Percentiles rank a stretch among this genome's conserved stretches.
These are phyloP conservation scores for Adelphocoris suturalis DNA, from an alignment of 2,888 invertebrate species.

Conservation along the genomic window DNA sequence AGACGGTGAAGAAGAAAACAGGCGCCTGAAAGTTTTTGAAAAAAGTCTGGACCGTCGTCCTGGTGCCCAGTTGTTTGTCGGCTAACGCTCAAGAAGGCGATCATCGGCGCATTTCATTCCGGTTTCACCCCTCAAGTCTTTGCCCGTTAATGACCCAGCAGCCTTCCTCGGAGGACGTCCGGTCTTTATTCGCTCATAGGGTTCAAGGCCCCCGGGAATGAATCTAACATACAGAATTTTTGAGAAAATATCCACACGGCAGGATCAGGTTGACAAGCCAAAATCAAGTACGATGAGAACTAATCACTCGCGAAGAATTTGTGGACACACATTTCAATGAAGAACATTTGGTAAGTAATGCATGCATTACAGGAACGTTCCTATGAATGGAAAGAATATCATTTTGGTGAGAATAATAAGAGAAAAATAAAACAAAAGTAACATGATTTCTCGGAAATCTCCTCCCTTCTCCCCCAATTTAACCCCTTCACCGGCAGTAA, in stretches of 20 bases:
- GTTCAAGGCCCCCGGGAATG: conserved; percentile 5
- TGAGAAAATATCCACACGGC: neutral
- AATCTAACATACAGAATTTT: neutral
- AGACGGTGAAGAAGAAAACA: neutral
- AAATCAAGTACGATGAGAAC: no score
- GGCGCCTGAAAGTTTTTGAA: neutral
- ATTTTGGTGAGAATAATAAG: no score
- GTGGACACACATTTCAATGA: no score
- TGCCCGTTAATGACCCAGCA: conserved; percentile 14
- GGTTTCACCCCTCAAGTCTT: conserved; percentile 31
- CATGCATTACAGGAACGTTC: no score
- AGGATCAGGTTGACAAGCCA: no score
- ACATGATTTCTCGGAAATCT: no score
- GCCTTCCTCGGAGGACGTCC: neutral
- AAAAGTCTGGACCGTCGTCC: conserved; percentile 2
- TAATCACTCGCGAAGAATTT: no score
- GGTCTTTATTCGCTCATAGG: neutral
- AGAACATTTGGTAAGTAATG: no score
- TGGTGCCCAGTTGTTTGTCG: neutral
- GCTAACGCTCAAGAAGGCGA: neutral
- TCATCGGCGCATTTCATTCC: conserved; percentile 12
- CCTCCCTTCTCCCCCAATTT: no score
- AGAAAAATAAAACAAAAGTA: no score
- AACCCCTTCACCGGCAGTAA: no score
- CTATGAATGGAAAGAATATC: no score